A percentile compares a stretch with the other conserved stretches of the same genome.
Conservation (phyloP, 2,113 vertebrate species). For the Dasyornis broadbenti region DNA sequence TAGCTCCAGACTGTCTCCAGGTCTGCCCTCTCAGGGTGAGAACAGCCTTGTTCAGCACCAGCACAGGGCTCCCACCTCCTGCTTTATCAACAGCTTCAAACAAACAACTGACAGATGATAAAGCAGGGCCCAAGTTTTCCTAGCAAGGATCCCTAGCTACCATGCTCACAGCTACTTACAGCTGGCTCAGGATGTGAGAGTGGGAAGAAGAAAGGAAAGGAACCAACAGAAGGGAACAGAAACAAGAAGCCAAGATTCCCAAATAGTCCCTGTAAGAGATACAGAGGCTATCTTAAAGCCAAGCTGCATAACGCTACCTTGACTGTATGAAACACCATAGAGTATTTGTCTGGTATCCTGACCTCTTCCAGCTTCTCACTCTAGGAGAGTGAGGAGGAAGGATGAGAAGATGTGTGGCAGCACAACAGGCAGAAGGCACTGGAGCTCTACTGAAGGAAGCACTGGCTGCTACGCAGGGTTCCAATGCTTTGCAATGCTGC, state of each 20-base stretch:
- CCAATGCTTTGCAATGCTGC: neutral
- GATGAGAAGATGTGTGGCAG: neutral
- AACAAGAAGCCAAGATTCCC: neutral
- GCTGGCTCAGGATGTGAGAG: neutral
- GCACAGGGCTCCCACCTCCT: neutral
- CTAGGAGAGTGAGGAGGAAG: neutral
- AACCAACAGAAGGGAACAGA: neutral
- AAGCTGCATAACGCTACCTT: neutral
- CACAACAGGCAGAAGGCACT: neutral
- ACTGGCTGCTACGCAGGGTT: neutral
- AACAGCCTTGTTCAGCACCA: neutral
- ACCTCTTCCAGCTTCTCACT: neutral
- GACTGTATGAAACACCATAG: accelerated
- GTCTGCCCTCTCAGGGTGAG: neutral
- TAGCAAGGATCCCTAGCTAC: neutral
- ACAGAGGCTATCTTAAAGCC: neutral
- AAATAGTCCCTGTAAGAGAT: neutral
- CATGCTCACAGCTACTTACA: neutral
- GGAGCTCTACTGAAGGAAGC: neutral
- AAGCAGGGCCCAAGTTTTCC: neutral
- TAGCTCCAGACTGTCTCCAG: neutral
- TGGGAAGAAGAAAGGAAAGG: neutral
- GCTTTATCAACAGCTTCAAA: conserved; percentile 6
- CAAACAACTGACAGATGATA: neutral
- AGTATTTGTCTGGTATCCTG: neutral